phyloP scores from a whole-genome alignment of 2,113 vertebrate genomes.

The Lophura nycthemera region DNA sequence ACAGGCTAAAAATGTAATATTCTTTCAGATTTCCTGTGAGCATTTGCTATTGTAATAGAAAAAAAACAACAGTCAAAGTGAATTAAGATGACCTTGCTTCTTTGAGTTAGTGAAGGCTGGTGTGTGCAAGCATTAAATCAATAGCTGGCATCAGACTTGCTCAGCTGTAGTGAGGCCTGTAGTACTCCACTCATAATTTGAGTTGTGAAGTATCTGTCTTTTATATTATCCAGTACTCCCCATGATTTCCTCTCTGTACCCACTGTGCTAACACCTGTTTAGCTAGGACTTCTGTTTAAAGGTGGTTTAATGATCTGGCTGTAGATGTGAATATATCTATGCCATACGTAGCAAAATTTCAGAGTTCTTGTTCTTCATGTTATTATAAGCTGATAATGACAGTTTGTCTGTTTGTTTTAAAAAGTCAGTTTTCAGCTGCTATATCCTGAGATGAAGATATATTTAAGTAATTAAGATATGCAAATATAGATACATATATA shows the following conservation, averaged over 20 bases:
- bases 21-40: not conserved
- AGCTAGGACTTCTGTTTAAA: constrained; percentile 55
- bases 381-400: not conserved
- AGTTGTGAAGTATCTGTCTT: constrained; percentile 57
- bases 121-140: constrained; percentile 55
- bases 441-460: not conserved
- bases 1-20: constrained; percentile 2
- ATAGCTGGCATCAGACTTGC: constrained; percentile 39
- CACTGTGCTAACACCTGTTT: constrained; percentile 66
- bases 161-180: constrained; percentile 23
- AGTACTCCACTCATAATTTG: constrained; percentile 37
- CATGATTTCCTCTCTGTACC: constrained; percentile 4
- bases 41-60: not conserved
- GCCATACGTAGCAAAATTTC: not conserved
- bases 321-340: not conserved
- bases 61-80: not conserved
- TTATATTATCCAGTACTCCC: constrained; percentile 15
- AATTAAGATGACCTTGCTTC: constrained; percentile 62
- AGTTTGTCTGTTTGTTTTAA: not conserved
- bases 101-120: constrained; percentile 49
- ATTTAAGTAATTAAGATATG: not conserved
- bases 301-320: constrained; percentile 68
- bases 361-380: not conserved
- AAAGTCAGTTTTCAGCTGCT: not conserved
- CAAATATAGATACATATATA: too few species aligned